Base-by-base conservation (phyloP, 2,113 vertebrate genomes). In the Pterocles burchelli region DNA sequence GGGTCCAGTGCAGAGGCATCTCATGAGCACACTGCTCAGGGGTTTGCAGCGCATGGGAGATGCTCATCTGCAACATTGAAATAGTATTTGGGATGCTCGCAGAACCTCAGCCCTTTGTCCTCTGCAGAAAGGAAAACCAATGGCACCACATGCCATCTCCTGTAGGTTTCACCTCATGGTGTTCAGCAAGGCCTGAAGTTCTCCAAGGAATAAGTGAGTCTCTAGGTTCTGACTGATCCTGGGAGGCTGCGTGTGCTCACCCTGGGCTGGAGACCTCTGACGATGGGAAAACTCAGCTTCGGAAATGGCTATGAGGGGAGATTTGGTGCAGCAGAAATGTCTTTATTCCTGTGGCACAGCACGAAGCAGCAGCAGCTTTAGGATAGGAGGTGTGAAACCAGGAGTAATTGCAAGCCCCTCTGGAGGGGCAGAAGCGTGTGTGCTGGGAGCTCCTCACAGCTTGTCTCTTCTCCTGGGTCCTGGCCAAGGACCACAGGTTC, bases 191-290 rank as follows among this genome's bases (percentile, higher is more conserved):
- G 22, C 16, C 55, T 57, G 26, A 55, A 21, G 17, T 45, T 49
- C 57, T 72, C 48, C 25, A n/a, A 51, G 71, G 58, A 71, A 5
- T 43, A 3, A 9, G 11, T 9, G 36, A 52, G 16, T 38, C 55
- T 49, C 12, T 34, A 25, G 33, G 17, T 38, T 80, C 68, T 58
- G 65, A 36, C 41, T 2, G 2, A 1, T 68, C n/a, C 43, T 51
- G 54, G 52, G 38, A 36, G n/a, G 21, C 25, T 62, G 31, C 0
- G 0, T 12, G 43, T 82, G 18, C n/a, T 79, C 0, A 0, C 58
- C 29, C 31, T 72, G 81, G 17, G 12, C 67, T 76, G 43, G 45
- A 79, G 18, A 43, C 12, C 10, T 72, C 65, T 63, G 38, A 21
- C 2, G 3, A 28, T 29, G 38, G 46, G 34, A 38, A 52, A 70